Evolutionary conservation across 2,888 invertebrate species (phyloP).

Genomic region (Protonemura montana): DNA sequence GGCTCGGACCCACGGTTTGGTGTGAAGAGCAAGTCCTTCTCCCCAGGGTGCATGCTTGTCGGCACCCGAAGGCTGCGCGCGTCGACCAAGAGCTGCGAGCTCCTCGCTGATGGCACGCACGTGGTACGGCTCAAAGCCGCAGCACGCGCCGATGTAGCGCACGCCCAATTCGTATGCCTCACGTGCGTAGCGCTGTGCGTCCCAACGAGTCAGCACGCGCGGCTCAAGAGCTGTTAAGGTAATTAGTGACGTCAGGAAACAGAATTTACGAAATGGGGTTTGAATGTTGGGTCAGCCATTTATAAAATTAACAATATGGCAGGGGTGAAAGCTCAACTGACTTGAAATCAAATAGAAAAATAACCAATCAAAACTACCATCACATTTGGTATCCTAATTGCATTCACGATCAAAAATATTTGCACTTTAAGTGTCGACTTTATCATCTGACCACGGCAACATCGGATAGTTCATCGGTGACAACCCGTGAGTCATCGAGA

Average conservation of each 20-base stretch:
- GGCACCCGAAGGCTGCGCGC: slow-evolving; percentile 52
- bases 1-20: slow-evolving; percentile 60
- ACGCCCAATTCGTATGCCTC: slow-evolving; percentile 58
- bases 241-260: too few relatives aligned
- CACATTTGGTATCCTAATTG: too few relatives aligned
- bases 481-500: too few relatives aligned
- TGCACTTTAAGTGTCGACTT: too few relatives aligned
- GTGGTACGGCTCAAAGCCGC: slow-evolving; percentile 59
- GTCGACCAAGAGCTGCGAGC: slow-evolving; percentile 54
- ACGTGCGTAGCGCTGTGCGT: slow-evolving; percentile 58
- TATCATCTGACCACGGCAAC: too few relatives aligned
- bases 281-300: too few relatives aligned
- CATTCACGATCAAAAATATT: too few relatives aligned
- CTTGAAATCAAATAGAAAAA: too few relatives aligned
- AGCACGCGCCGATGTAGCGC: slow-evolving; percentile 59
- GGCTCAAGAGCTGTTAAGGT: slow-evolving; percentile 58
- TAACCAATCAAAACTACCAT: too few relatives aligned
- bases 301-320: too few relatives aligned
- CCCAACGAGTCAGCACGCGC: slow-evolving; percentile 57
- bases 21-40: slow-evolving; percentile 57
- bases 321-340: too few relatives aligned
- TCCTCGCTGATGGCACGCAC: slow-evolving; percentile 58
- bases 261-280: neutral
- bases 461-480: too few relatives aligned
- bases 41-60: slow-evolving; percentile 58